Percentiles rank a stretch among this genome's conserved stretches.
Evolutionary conservation across 2,888 invertebrate genomes (phyloP).

Genomic region (Reticulitermes lucifugus): DNA sequence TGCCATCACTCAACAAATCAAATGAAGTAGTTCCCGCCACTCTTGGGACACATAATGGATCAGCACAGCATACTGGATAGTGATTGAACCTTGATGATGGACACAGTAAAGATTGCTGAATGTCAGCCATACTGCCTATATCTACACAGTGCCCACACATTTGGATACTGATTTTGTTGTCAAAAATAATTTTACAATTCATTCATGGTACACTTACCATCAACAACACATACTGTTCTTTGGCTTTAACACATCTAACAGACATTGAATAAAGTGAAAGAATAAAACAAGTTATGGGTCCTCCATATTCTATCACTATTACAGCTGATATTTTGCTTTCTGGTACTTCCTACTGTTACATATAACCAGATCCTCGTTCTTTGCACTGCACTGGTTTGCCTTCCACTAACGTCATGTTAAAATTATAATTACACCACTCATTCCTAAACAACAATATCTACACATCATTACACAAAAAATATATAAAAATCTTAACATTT

Average conservation of each 20-base stretch:
- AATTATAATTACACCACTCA: not conserved
- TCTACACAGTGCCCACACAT: not conserved
- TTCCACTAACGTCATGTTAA: not conserved
- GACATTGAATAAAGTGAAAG: not conserved
- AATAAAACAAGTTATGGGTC: not conserved
- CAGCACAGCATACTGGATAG: no score
- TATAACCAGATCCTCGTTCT: not conserved
- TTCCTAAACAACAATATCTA: conserved; percentile 4
- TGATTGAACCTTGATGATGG: no score
- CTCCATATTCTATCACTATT: not conserved
- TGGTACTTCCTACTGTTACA: not conserved
- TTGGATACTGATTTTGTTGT: not conserved
- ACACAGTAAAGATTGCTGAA: no score
- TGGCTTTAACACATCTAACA: not conserved
- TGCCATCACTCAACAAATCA: no score
- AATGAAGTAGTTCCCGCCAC: no score
- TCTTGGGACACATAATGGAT: no score
- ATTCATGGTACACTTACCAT: not conserved
- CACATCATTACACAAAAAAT: not conserved
- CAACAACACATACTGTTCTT: not conserved
- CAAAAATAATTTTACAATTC: not conserved
- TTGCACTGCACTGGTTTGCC: not conserved
- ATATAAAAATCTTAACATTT: conserved; percentile 25
- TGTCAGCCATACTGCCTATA: no score
- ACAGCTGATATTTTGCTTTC: not conserved